Evolutionary conservation across 2,888 invertebrate species (phyloP).

Genomic region (Ctena decussata): DNA sequence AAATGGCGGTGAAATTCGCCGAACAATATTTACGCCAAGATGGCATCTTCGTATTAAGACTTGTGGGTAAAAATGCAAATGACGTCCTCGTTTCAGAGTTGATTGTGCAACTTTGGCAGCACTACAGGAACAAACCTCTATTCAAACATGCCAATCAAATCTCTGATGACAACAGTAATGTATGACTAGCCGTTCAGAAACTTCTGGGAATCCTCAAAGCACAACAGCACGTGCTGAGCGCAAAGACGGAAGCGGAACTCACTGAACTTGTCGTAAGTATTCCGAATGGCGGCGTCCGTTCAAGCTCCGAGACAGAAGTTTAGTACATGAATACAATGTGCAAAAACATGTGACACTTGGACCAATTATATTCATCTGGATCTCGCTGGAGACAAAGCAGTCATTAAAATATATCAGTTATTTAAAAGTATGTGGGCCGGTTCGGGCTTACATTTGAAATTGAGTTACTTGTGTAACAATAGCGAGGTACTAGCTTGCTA

Average conservation of each 20-base stretch:
- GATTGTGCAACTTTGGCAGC: conserved; percentile 86
- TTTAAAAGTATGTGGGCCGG: no score
- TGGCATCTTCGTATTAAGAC: conserved; percentile 86
- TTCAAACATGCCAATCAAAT: conserved; percentile 83
- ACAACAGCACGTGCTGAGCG: conserved; percentile 75
- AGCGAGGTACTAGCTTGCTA: no score
- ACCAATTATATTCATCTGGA: not conserved
- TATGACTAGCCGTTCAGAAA: conserved; percentile 83
- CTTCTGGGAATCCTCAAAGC: conserved; percentile 78
- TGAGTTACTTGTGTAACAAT: no score
- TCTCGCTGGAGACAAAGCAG: no score
- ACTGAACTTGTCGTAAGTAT: conserved; percentile 57
- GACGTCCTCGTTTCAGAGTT: conserved; percentile 86
- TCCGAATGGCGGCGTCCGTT: conserved; percentile 47
- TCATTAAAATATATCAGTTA: no score
- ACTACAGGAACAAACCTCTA: conserved; percentile 84
- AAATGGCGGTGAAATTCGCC: conserved; percentile 84
- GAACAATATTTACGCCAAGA: conserved; percentile 86
- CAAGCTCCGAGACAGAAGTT: conserved; percentile 65
- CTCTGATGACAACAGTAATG: conserved; percentile 84
- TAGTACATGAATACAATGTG: no score
- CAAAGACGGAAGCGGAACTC: conserved; percentile 63
- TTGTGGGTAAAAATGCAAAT: conserved; percentile 87
- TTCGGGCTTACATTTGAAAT: no score
- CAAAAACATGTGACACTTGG: no score